Evolutionary conservation across 2,888 invertebrate species (phyloP).

Genomic region (Lasioglossum malachurum): DNA sequence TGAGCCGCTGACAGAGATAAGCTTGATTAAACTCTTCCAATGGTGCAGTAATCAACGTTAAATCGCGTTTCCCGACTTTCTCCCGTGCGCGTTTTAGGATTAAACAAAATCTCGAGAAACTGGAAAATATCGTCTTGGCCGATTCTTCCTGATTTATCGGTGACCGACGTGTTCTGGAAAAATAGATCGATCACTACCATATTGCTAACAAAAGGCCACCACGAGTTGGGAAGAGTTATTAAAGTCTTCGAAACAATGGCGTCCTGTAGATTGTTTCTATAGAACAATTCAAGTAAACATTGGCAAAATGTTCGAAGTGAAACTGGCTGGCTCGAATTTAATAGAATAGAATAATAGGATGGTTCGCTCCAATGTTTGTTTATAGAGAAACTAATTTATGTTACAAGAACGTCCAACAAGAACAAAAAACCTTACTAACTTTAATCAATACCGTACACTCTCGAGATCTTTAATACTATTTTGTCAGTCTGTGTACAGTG

Average conservation of each 20-base stretch:
- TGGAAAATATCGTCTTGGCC: neutral
- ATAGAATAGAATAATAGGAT: neutral
- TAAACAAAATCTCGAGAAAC: neutral
- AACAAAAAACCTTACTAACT: too few species aligned
- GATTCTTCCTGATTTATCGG: neutral
- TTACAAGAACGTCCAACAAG: too few species aligned
- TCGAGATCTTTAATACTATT: too few species aligned
- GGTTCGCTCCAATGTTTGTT: neutral
- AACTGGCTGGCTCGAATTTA: neutral
- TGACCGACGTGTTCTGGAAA: neutral
- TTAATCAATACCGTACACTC: too few species aligned
- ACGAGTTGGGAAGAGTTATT: neutral
- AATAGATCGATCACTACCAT: too few species aligned
- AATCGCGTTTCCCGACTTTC: neutral
- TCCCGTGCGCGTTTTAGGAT: neutral
- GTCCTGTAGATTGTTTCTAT: neutral
- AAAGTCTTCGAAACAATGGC: neutral
- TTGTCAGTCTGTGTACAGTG: too few species aligned
- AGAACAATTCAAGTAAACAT: too few species aligned
- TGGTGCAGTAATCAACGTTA: neutral
- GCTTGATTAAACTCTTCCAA: neutral
- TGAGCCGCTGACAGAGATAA: neutral
- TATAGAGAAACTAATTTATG: neutral
- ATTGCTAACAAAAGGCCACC: neutral
- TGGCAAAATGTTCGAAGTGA: neutral